Conservation (phyloP, 2,113 vertebrate genomes). For the Agapornis roseicollis region DNA sequence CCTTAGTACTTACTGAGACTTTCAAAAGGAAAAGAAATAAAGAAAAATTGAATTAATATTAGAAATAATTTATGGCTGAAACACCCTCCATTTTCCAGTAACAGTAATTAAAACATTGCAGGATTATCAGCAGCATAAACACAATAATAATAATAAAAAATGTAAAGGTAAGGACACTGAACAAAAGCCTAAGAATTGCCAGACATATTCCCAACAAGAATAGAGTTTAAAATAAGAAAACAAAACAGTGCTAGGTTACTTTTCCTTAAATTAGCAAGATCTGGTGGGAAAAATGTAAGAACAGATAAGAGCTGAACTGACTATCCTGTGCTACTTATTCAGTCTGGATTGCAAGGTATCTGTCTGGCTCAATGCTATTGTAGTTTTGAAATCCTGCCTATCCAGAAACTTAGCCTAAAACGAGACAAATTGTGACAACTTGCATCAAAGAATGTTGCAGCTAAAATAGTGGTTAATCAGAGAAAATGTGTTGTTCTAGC, state of each 20-base stretch:
- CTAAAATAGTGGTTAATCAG: background rate
- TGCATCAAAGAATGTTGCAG: background rate
- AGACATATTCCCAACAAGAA: background rate
- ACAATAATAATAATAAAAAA: background rate
- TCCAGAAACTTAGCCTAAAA: background rate
- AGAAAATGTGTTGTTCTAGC: background rate
- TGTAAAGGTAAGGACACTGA: background rate
- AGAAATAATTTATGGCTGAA: background rate
- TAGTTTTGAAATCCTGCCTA: background rate
- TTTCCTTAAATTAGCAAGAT: background rate
- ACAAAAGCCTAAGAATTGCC: background rate
- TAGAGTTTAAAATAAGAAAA: background rate
- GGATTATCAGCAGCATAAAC: background rate
- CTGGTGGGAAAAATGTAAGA: accelerated
- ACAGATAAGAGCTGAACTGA: background rate
- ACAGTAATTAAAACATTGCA: background rate
- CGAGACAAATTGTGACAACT: background rate
- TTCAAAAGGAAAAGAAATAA: background rate
- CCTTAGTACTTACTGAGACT: background rate
- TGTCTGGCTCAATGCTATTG: background rate
- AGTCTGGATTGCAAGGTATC: background rate
- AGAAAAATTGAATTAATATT: background rate
- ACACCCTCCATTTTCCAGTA: background rate
- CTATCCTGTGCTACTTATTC: background rate
- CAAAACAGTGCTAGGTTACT: accelerated